Percentiles rank a stretch among this genome's conserved stretches.
These are phyloP conservation scores for Lates japonicus DNA, from an alignment of 2,797 vertebrate species.

Conservation along the genomic window DNA sequence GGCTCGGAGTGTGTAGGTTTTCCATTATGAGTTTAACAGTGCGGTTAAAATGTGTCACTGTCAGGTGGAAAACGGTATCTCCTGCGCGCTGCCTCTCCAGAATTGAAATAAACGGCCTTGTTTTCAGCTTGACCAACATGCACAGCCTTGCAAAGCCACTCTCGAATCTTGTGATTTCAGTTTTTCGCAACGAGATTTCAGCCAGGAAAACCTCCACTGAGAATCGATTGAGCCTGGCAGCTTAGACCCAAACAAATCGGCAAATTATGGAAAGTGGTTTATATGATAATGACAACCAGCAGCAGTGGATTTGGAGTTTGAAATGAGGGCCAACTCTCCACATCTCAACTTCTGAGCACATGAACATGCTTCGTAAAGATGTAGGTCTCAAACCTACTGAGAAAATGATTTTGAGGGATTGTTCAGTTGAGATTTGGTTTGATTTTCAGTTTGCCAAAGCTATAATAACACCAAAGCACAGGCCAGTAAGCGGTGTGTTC, in stretches of 20 bases:
- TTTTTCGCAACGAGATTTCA: background rate
- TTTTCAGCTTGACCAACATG: constrained; percentile 48
- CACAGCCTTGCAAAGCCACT: background rate
- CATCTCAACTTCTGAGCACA: constrained; percentile 1
- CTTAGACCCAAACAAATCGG: background rate
- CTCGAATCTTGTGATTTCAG: constrained; percentile 3
- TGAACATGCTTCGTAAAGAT: background rate
- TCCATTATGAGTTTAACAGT: constrained; percentile 40
- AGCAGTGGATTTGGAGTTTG: constrained; percentile 13
- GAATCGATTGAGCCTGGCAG: constrained; percentile 17
- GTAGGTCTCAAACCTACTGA: background rate
- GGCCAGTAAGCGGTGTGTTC: no score
- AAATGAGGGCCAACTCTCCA: background rate
- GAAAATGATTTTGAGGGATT: background rate
- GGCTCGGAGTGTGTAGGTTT: constrained; percentile 23
- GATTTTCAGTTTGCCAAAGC: constrained; percentile 15
- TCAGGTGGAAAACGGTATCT: constrained; percentile 40
- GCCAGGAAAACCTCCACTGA: background rate
- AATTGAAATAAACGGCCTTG: constrained; percentile 27
- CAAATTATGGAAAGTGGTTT: constrained; percentile 27
- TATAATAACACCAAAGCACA: no score
- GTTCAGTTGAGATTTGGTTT: constrained; percentile 6
- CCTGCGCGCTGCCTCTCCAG: constrained; percentile 9
- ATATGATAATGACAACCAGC: constrained; percentile 16
- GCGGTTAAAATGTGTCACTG: constrained; percentile 45